Base-by-base conservation (phyloP, 2,888 invertebrate genomes). In the Ornithoptera priamus region DNA sequence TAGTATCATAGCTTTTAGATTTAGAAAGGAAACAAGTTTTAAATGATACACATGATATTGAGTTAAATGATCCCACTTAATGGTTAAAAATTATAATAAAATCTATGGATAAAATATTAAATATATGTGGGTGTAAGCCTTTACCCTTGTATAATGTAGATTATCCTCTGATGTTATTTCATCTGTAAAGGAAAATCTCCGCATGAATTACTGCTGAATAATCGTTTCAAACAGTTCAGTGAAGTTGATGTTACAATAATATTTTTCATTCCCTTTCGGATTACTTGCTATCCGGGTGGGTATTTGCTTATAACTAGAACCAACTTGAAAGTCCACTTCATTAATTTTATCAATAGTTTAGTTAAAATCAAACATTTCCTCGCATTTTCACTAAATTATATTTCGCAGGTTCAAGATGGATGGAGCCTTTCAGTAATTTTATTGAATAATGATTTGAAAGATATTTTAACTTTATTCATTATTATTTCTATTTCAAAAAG, bases 141-240 rank as follows among this genome's bases (percentile, higher is more conserved):
- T 10, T 10, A 39, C 50, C 15, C 50, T 18, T 17, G 50, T 50
- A 50, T 50, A 50, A 50, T 50, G 15, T 50, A 20, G 30, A 61
- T 36, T 36, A 50, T 53, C 8, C 53, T 22, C 64, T n/a, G 20
- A 36, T 57, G 57, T 57, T 22, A 57, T 17, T 57, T 65, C 22
- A 22, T 56, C 64, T 39, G 63, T 63, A 30, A 57, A 24, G 56
- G 57, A 56, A 53, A 56, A 36, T 36, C 56, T 57, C 39, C 64
- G 64, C 64, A 65, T 56, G 64, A 57, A 56, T 56, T 65, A 56
- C 36, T 15, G n/a, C 64, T 39, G 57, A 65, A 65, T 65, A 65
- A 65, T 64, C 56, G 18, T 50, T 64, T 64, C 18, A 56, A 56
- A 64, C 64, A 64, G 64, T 56, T 56, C 64, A 56, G 15, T 36